These are phyloP conservation scores for Eulithis testata DNA, from an alignment of 2,888 invertebrate species.

Conservation along the genomic window DNA sequence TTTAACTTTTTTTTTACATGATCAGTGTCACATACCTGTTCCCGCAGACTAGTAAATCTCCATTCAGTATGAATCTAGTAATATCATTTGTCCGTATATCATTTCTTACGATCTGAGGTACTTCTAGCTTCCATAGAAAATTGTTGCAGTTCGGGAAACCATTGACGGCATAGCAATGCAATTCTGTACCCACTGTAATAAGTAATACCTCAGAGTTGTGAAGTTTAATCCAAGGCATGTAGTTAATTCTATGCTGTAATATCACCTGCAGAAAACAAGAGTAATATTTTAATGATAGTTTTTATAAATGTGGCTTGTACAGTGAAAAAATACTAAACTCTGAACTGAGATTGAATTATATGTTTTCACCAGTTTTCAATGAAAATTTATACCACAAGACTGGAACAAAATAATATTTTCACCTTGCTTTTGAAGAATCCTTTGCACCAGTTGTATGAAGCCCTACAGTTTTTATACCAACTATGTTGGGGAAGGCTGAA, in stretches of 20 bases:
- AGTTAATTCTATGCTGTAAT: slow-evolving; percentile 61
- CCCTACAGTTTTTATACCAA: slow-evolving; percentile 63
- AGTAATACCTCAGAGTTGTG: slow-evolving; percentile 59
- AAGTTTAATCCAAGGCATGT: slow-evolving; percentile 74
- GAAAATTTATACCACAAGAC: too few species aligned
- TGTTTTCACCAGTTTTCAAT: too few species aligned
- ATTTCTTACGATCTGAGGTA: slow-evolving; percentile 62
- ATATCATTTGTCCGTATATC: slow-evolving; percentile 77
- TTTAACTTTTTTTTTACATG: background rate
- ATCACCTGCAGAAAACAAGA: slow-evolving; percentile 56
- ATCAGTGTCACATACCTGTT: slow-evolving; percentile 63
- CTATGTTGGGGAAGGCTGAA: slow-evolving; percentile 35
- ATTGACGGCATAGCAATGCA: slow-evolving; percentile 59
- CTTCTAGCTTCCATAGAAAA: slow-evolving; percentile 60
- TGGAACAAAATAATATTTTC: background rate
- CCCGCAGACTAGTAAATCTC: slow-evolving; percentile 67
- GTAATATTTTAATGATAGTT: too few species aligned
- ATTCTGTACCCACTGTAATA: slow-evolving; percentile 63
- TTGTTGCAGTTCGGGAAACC: slow-evolving; percentile 53
- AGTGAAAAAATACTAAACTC: too few species aligned
- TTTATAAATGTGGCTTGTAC: too few species aligned
- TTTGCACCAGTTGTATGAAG: slow-evolving; percentile 71
- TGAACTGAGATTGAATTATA: too few species aligned
- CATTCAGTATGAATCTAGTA: slow-evolving; percentile 70
- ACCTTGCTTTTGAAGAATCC: slow-evolving; percentile 62